Base-by-base conservation (phyloP, 1,140 invertebrate genomes). In the Archegozetes longisetosus region DNA sequence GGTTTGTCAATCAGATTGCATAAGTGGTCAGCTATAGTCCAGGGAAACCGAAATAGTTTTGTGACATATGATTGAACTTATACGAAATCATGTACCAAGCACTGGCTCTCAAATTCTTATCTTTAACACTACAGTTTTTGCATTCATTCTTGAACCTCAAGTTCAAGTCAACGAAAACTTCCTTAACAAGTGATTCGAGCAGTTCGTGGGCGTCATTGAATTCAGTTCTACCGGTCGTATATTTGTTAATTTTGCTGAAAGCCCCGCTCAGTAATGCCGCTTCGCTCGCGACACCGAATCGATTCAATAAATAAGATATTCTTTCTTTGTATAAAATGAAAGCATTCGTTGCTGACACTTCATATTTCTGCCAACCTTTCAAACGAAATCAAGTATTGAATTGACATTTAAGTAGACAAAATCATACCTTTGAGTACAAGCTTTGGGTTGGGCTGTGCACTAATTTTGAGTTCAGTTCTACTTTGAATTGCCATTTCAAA, bases 81-180 rank as follows among this genome's bases (percentile, higher is more conserved):
- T 68, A 68, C 12, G 66, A 61, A n/a, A 68, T 62, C 58, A 64
- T 66, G 47, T 68, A 68, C 66, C 68, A 68, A 17, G 66, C 64
- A 46, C 55, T 56, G 20, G 67, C 67, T 49, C 69, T 69, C 48
- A 61, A 53, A 9, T 55, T 22, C 61, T 63, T 53, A 17, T 40
- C 32, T 9, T 40, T 17, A 17, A 40, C 17, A 9, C 6, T 9
- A 17, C 17, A 6, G 6, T 9, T 40, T 40, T 40, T 6, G 6
- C 6, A 40, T 17, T 40, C 32, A 12, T 55, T 0, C 14, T 22
- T 4, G 20, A 22, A 50, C 12, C 20, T 4, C 53, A 9, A 9
- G 6, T 53, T 54, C 9, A 22, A 53, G 9, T 54, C 4, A 6
- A 13, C 46, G 24, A 53, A 58, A 4, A 56, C 23, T 23, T 23